Percentiles rank a stretch among this genome's conserved stretches.
phyloP scores from a whole-genome alignment of 2,888 invertebrate species.

The Drosophila stalkeri region DNA sequence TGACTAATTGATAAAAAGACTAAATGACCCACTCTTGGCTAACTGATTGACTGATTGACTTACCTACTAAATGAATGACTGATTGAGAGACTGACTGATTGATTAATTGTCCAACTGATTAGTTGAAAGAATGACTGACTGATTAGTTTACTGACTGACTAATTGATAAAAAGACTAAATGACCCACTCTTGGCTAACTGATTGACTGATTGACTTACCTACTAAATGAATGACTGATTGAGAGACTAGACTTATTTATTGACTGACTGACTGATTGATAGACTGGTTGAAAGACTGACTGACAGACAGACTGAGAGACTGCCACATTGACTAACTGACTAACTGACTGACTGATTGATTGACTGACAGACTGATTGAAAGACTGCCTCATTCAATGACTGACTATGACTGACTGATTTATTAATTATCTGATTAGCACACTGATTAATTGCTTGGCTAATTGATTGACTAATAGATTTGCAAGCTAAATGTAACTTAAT shows the following conservation, averaged over 20 bases:
- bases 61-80: too few species aligned
- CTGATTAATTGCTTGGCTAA: too few species aligned
- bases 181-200: too few species aligned
- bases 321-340: not conserved
- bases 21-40: not conserved
- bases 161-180: too few species aligned
- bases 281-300: too few species aligned
- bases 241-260: too few species aligned
- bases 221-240: not conserved
- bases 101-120: too few species aligned
- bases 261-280: not conserved
- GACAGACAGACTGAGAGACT: not conserved
- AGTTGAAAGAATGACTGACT: too few species aligned
- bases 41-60: not conserved
- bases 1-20: too few species aligned
- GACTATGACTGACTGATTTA: not conserved
- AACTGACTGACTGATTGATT: not conserved
- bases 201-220: not conserved
- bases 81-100: not conserved
- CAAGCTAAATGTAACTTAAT: too few species aligned
- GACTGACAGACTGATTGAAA: not conserved
- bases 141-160: not conserved
- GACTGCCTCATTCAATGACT: not conserved
- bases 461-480: too few species aligned
- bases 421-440: not conserved